Evolutionary conservation across 2,888 invertebrate genomes (phyloP), one percentile per base, ranked within the genome.

Genomic region (Drosophila atripex): DNA sequence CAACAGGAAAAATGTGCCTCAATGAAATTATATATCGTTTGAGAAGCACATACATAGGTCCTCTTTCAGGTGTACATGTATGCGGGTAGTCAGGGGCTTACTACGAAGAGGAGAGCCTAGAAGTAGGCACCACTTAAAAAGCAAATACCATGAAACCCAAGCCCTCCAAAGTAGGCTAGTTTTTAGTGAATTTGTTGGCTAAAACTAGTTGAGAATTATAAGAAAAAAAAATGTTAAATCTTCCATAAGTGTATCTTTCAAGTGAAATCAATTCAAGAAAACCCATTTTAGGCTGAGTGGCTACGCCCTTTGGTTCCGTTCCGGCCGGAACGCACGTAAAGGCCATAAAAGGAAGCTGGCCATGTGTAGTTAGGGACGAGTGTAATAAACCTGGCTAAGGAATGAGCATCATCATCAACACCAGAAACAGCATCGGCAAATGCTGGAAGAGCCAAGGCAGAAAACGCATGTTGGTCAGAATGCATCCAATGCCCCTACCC

Each of bases 331-430:
- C 65, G 61, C 82, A 82, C 82, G 86, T 82, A 78, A 65, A 71
- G 60, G 52, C 75, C 82, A 73, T 83, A 78, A 82, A 85, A 69
- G 35, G 71, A 58, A 68, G 71, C 80, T 72, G 41, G 70, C 50
- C 77, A 80, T 75, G 65, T 77, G 76, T 69, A 75, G 79, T 63
- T 50, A 53, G 25, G 14, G 45, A 23, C 49, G 39, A 63, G 63
- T 79, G 71, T 83, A 75, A 86, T 86, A 83, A 76, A 78, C 75
- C 80, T 76, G 63, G 50, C 53, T 23, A 45, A 55, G 71, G 46
- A 71, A 82, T 77, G 82, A 72, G 80, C 76, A 72, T 72, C 74
- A 82, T 53, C 69, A 70, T 71, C 76, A 77, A 64, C 14, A 58
- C 6, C 18, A 5, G 70, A 64, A 73, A 73, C 30, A 30, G 50